phyloP scores from a whole-genome alignment of 2,113 vertebrate species.

The Phodopus roborovskii region DNA sequence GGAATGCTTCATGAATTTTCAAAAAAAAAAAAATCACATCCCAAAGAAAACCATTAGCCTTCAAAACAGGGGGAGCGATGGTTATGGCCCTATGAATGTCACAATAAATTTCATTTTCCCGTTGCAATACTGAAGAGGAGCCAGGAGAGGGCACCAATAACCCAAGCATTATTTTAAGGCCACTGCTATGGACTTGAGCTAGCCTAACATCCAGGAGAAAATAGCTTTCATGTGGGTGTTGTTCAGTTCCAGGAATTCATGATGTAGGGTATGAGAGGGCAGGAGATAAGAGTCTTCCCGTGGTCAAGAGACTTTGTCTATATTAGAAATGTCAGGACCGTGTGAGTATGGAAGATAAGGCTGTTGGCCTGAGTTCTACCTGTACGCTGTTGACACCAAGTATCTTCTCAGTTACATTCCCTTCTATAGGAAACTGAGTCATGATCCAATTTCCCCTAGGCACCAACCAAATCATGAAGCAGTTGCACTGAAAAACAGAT shows the following conservation, averaged over 20 bases:
- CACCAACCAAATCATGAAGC: background rate
- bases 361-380: background rate
- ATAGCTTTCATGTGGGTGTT: background rate
- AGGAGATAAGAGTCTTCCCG: background rate
- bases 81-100: fast-evolving
- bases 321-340: background rate
- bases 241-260: background rate
- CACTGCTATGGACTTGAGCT: fast-evolving
- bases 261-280: no score
- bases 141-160: conserved; percentile 69
- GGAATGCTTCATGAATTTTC: background rate
- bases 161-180: background rate
- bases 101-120: fast-evolving
- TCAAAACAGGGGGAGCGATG: background rate
- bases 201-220: background rate
- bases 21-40: background rate
- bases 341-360: background rate
- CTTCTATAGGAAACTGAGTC: background rate
- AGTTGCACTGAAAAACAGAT: background rate
- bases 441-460: no score
- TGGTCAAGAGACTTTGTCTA: background rate
- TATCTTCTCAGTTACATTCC: background rate
- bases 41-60: background rate
- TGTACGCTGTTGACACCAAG: background rate
- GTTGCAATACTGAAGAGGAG: background rate